These are phyloP conservation scores for Calliopum simillimum DNA, from an alignment of 2,888 invertebrate genomes.

Conservation along the genomic window DNA sequence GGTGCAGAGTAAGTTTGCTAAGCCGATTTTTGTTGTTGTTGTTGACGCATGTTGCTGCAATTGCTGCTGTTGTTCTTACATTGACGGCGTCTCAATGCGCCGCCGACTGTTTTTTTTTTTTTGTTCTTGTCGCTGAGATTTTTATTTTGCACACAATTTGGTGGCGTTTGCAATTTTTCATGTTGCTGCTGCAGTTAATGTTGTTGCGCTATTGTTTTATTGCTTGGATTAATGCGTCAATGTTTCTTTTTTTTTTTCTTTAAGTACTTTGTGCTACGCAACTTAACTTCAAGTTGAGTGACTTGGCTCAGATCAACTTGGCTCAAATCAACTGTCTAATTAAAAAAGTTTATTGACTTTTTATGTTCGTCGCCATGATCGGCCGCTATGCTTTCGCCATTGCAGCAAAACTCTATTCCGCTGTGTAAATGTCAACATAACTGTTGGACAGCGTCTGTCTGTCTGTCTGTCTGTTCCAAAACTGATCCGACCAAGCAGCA, in stretches of 20 bases:
- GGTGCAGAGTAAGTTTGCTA: background rate
- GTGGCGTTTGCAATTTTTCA: slow-evolving; percentile 12
- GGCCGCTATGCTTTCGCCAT: no score
- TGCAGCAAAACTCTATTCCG: background rate
- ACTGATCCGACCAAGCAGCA: background rate
- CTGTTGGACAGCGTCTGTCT: no score
- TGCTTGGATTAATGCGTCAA: background rate
- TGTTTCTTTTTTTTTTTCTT: background rate
- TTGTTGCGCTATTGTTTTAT: slow-evolving; percentile 4
- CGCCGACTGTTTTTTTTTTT: background rate
- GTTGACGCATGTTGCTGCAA: background rate
- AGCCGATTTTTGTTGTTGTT: background rate
- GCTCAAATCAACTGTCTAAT: slow-evolving; percentile 23
- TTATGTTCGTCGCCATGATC: background rate
- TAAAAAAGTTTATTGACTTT: slow-evolving; percentile 33
- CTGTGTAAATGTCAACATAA: slow-evolving; percentile 11
- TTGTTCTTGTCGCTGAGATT: background rate
- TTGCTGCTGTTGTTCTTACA: background rate
- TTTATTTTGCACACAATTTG: slow-evolving; percentile 5
- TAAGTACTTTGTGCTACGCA: background rate
- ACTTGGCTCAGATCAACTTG: background rate
- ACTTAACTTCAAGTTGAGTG: background rate
- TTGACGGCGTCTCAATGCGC: slow-evolving; percentile 10
- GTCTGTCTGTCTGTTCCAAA: background rate
- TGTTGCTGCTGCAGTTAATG: background rate